Base-by-base conservation (phyloP, 2,888 invertebrate genomes). In the Pheosia tremula region DNA sequence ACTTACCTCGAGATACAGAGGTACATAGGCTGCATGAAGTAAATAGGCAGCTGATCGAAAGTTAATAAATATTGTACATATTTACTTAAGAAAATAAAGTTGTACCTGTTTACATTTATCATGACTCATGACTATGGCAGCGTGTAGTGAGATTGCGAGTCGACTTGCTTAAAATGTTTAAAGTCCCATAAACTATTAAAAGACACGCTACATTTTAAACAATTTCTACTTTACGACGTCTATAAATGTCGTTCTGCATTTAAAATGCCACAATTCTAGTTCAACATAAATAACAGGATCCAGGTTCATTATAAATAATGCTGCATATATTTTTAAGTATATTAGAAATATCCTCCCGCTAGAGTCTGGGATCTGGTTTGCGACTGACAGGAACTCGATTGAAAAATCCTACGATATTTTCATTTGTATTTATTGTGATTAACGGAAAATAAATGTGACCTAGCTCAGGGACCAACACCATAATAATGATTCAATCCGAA, bases 401-500 rank as follows among this genome's bases (percentile, higher is more conserved):
- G 24, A 24, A 24, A 24, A 24, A 24, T 24, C 24, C 24, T 2
- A 24, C 0, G 24, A 24, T 24, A 24, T 24, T 1, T 24, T 24
- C 2, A 24, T 24, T 24, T 24, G 24, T 24, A 24, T 24, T 24
- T 2, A 0, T 24, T 2, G 24, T 24, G 24, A 24, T 24, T 2
- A 24, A 24, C 1, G 24, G 24, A 24, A 24, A 24, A 24, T 24
- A 24, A 24, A 24, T 1, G 24, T 1, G 24, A 24, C 24, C 24
- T 24, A 24, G 24, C 24, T 24, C 24, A 24, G 24, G 24, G 24
- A 24, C 24, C 24, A 24, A 24, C 24, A 2, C 24, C 24, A 24
- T 24, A 24, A 24, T 63, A 75, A 72, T 72, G 62, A 58, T 60
- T 53, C 62, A 66, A 62, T 70, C 65, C 67, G 68, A 70, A 71